These are phyloP conservation scores for Ceratosolen fusciceps DNA, from an alignment of 1,140 invertebrate species.

Conservation along the genomic window DNA sequence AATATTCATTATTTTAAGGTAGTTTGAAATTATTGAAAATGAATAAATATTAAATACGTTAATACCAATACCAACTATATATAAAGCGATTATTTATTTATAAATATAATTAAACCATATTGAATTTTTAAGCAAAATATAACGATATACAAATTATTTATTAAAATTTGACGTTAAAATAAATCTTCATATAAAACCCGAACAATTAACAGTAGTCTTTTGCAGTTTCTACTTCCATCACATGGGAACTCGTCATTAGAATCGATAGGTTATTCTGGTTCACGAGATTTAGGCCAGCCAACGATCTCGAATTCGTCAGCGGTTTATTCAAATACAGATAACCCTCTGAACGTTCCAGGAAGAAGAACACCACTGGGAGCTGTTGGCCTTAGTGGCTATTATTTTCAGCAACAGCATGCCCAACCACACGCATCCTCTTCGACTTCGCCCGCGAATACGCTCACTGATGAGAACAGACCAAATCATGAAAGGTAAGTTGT, in stretches of 20 bases:
- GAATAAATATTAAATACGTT: too few relatives aligned
- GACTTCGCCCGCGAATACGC: constrained; percentile 65
- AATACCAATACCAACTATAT: too few relatives aligned
- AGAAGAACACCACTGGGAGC: constrained; percentile 83
- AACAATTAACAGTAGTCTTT: neutral
- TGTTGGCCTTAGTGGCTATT: constrained; percentile 86
- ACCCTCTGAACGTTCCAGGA: constrained; percentile 77
- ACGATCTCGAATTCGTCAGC: constrained; percentile 55
- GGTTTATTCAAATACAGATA: constrained; percentile 71
- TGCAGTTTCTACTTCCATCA: constrained; percentile 7
- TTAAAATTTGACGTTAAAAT: too few relatives aligned
- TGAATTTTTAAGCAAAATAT: too few relatives aligned
- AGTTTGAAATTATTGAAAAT: too few relatives aligned
- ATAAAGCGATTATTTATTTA: too few relatives aligned
- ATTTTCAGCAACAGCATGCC: constrained; percentile 75
- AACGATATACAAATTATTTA: too few relatives aligned
- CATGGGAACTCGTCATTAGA: constrained; percentile 35
- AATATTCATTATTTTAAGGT: too few relatives aligned
- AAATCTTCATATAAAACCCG: too few relatives aligned
- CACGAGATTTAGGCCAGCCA: constrained; percentile 59
- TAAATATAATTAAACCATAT: too few relatives aligned
- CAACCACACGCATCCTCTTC: constrained; percentile 66
- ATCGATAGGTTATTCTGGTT: constrained; percentile 60
- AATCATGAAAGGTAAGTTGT: constrained; percentile 73
- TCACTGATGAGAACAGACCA: constrained; percentile 86